Evolutionary conservation across 2,113 vertebrate species (phyloP), one percentile per base, ranked within the genome.

Genomic region (Oenanthe melanoleuca): DNA sequence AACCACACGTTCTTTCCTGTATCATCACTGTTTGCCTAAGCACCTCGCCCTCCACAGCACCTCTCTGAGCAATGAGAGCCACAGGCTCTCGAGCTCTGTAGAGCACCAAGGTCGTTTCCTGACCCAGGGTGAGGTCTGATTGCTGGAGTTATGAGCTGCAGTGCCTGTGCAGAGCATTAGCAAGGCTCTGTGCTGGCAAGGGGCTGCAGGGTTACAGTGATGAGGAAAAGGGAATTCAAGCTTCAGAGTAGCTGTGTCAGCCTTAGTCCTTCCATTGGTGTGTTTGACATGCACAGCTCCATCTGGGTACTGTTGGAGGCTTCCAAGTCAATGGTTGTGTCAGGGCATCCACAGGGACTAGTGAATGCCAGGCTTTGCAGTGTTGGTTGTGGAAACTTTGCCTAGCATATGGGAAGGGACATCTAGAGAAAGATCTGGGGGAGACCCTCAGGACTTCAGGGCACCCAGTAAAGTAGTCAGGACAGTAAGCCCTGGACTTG

Each of bases 11-110:
- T 78, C 44, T 60, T 57, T 55, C 34, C 56, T 4, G 2, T 88
- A 67, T 74, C 69, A 17, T 44, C 82, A 40, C 45, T 70, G 74
- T 89, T 93, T 93, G 70, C 74, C 63, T 60, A 77, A 69, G 92
- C 45, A 57, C 81, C 71, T 92, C 5, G 0, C 59, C 86, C 88
- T 82, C 38, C 5, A 1, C 52, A 74, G 74, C 0, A 1, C 37
- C 56, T 64, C 69, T 65, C 42, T 38, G 23, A 86, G 75, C 82
- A 65, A 69, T 34, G 37, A 61, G 22, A 85, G 45, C 31, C 11
- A 4, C 55, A 33, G 63, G 55, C 52, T 94, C 45, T 70, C 0
- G 0, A 65, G 72, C 86, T 70, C 33, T 15, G 0, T 17, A 15
- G 64, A 59, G 60, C 44, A 63, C 80, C 25, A 78, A 83, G 65